Evolutionary conservation across 2,888 invertebrate species (phyloP).

Genomic region (Rugalucina vietnamica): DNA sequence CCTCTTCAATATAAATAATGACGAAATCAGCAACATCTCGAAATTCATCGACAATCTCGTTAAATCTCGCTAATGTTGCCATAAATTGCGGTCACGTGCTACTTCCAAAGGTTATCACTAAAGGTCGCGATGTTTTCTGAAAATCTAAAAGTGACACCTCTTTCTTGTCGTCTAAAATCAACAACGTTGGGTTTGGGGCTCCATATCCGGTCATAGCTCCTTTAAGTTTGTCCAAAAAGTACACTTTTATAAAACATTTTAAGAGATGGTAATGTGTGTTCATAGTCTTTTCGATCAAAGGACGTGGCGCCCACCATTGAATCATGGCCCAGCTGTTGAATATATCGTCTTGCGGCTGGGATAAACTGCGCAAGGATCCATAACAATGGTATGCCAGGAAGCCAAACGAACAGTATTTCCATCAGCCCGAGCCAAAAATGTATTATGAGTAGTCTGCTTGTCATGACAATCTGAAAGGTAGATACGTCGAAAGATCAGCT

Average conservation of each 20-base stretch:
- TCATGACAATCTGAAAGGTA: no score
- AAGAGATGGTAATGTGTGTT: not conserved
- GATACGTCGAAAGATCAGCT: no score
- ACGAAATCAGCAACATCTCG: conserved; percentile 69
- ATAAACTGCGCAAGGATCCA: not conserved
- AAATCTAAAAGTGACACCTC: no score
- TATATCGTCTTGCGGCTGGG: not conserved
- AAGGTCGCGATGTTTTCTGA: not conserved
- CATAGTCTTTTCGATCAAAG: not conserved
- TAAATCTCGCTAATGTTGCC: conserved; percentile 65
- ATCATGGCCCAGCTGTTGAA: not conserved
- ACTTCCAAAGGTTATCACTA: no score
- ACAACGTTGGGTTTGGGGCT: not conserved
- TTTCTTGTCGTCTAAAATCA: not conserved
- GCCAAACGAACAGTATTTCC: not conserved
- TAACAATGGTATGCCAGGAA: not conserved
- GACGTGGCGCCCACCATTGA: not conserved
- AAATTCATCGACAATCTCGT: conserved; percentile 61
- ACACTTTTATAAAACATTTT: not conserved
- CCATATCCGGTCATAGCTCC: conserved; percentile 17
- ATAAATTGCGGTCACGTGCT: conserved; percentile 77
- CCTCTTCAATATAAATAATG: conserved; percentile 76
- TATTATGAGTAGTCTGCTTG: no score
- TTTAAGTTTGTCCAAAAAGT: conserved; percentile 2
- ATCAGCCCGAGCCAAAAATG: no score